Percentiles rank a stretch among this genome's conserved stretches.
These are phyloP conservation scores for Porites lutea DNA, from an alignment of 64 coral and sea anemone genomes.

Conservation along the genomic window DNA sequence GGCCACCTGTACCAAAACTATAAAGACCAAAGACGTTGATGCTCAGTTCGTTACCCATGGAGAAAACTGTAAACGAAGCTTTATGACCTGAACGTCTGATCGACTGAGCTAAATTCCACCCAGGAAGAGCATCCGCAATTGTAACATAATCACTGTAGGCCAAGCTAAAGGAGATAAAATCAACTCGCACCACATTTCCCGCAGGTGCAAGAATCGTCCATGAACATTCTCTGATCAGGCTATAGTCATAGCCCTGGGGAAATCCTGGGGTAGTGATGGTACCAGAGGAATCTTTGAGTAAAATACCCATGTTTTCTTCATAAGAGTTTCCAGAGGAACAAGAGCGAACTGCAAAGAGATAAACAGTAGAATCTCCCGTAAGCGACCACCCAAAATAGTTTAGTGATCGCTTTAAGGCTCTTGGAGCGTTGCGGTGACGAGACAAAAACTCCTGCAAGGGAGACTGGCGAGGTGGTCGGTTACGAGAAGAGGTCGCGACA, in stretches of 20 bases:
- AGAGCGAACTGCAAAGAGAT: not conserved
- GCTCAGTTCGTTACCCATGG: not conserved
- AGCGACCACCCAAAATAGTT: no score
- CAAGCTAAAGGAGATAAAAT: not conserved
- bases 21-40: not conserved
- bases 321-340: not conserved
- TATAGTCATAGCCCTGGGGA: not conserved
- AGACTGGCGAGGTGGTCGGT: no score
- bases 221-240: not conserved
- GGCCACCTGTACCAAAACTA: not conserved
- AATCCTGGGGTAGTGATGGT: not conserved
- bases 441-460: no score
- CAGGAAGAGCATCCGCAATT: not conserved
- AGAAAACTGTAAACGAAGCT: constrained; percentile 1
- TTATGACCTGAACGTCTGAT: not conserved
- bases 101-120: not conserved
- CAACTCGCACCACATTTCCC: not conserved
- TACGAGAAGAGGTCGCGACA: no score
- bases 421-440: no score
- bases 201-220: constrained; percentile 10
- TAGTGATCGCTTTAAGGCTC: no score
- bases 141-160: not conserved
- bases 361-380: not conserved
- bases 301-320: constrained; percentile 19
- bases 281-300: not conserved